Base-by-base conservation (phyloP, 1,140 invertebrate species). In the Dinoponera quadriceps region DNA sequence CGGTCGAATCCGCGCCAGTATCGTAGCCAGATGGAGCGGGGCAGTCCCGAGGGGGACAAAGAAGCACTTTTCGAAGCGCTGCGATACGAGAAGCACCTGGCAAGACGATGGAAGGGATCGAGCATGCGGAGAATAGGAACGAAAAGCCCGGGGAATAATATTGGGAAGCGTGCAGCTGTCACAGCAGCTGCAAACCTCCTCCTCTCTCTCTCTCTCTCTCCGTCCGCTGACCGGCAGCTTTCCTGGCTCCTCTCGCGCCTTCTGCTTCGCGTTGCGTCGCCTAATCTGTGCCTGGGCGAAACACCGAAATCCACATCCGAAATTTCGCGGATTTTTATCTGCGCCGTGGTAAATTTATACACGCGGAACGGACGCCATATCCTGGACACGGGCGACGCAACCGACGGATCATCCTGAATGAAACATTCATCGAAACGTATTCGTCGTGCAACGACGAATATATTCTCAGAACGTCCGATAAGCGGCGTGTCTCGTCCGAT, bases 111-210 rank as follows among this genome's bases (percentile, higher is more conserved):
- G 72, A 84, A 87, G 86, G 82, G 84, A 84, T 83, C 82, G 49
- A 71, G 83, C 75, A 86, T 91, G 90, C 86, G 88, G 77, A 90
- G 83, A 88, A 90, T 89, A 90, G 87, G 81, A 86, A 49, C 80
- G 51, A n/a, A 77, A 59, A 29, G 62, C 29, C 33, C 60, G 85
- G 82, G 85, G 87, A 90, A 92, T 91, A 91, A 92, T 92, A 92
- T 91, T 88, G 91, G 88, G 89, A 91, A 90, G 83, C 22, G 72
- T 90, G 92, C 92, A 92, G 92, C 92, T 93, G 92, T 91, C 90
- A 89, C 89, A 91, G 90, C 92, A 93, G 92, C 92, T 93, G 92
- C 91, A 90, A 82, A 85, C 87, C 86, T 88, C 80, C 82, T 83
- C 72, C 84, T 83, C 33, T 66, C 80, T 63, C 77, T 69, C 82